phyloP scores from a whole-genome alignment of 2,888 invertebrate genomes.

The Lasioglossum calceatum region DNA sequence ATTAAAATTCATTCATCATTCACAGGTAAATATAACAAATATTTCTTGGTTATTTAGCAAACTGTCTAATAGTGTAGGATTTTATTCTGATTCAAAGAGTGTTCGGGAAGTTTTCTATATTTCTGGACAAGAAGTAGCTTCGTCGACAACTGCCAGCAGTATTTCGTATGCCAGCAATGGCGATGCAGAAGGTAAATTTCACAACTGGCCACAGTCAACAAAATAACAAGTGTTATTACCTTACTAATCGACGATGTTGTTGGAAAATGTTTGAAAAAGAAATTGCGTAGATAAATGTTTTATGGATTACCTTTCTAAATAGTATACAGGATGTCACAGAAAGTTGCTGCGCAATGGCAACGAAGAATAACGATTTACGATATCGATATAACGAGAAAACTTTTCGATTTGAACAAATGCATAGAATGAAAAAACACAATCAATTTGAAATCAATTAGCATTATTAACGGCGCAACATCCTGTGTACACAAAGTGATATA shows the following conservation, averaged over 20 bases:
- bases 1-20: slow-evolving; percentile 47
- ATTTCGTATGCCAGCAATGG: slow-evolving; percentile 71
- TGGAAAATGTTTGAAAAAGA: slow-evolving; percentile 38
- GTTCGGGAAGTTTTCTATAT: slow-evolving; percentile 70
- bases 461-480: slow-evolving; percentile 41
- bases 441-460: background rate
- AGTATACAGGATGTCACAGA: slow-evolving; percentile 46
- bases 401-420: background rate
- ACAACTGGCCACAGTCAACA: slow-evolving; percentile 55
- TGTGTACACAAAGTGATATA: slow-evolving; percentile 43
- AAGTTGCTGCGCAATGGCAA: background rate
- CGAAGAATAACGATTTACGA: background rate
- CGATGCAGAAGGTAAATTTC: slow-evolving; percentile 76
- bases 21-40: slow-evolving; percentile 56
- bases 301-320: slow-evolving; percentile 21
- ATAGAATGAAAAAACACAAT: background rate
- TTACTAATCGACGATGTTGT: slow-evolving; percentile 59
- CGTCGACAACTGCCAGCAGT: slow-evolving; percentile 64
- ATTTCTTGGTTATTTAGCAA: slow-evolving; percentile 60
- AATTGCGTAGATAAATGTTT: slow-evolving; percentile 49
- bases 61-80: slow-evolving; percentile 70
- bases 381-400: background rate
- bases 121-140: slow-evolving; percentile 71
- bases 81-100: slow-evolving; percentile 72
- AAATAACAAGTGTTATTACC: slow-evolving; percentile 66